Evolutionary conservation across 2,888 invertebrate genomes (phyloP), one percentile per base, ranked within the genome.

Genomic region (Aleiodes testaceus): DNA sequence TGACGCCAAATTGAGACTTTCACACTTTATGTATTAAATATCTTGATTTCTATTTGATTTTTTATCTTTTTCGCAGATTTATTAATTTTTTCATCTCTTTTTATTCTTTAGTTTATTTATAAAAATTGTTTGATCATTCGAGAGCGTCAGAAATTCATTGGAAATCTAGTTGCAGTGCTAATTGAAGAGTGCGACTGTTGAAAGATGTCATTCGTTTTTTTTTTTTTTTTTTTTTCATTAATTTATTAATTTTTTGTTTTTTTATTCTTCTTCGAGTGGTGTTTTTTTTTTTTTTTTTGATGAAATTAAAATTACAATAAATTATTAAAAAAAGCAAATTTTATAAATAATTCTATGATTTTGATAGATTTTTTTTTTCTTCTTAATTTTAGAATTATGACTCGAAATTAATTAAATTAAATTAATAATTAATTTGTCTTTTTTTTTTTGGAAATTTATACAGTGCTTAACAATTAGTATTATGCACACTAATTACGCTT

Each of bases 1-100:
- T 66, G 9, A 11, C 9, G 22, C 18, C 26, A 47, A 26, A 14
- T 36, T 9, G 18, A 9, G n/a, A 36, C 47, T 50, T 12, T 50
- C 42, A 16, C 52, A 64, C 36, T 55, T 67, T 22, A 59, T 64
- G 52, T 59, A 63, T 44, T 63, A 55, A 59, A 36, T 36, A 18
- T 18, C 42, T 69, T 70, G 66, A 66, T 68, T n/a, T 65, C 63
- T 53, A 22, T 66, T 65, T 36, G 22, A 53, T 52, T 44, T 44
- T 74, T 71, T 61, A 70, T 68, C 69, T 75, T 65, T 64, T 22
- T 63, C 50, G 1, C n/a, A n/a, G n/a, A n/a, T n/a, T n/a, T n/a
- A n/a, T n/a, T 53, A n/a, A 1, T 65, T 70, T 42, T 45, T 44
- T 22, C 3, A 14, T 64, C 14, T 66, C 50, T 47, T 59, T 66